Evolutionary conservation across 2,113 vertebrate species (phyloP), one percentile per base, ranked within the genome.

Genomic region (Eulemur rufifrons): DNA sequence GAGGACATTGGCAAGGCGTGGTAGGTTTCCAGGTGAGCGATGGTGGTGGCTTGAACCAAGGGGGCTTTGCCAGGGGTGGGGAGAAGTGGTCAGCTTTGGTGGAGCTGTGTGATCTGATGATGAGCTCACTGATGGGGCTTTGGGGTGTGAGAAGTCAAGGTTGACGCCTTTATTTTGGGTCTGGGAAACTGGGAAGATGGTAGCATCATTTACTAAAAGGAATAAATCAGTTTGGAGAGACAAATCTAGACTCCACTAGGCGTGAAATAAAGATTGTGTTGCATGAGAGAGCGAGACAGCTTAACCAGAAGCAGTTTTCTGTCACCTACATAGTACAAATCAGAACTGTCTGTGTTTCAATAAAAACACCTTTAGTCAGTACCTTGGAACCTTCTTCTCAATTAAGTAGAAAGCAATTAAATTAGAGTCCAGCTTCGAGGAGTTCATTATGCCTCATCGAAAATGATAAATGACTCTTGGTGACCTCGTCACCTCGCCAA

Each of bases 381-480:
- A 86, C 89, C 74, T 96, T 42, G 74, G 61, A 95, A 85, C 95
- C 86, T 95, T 96, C 92, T 96, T 93, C 95, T 97, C 96, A 97
- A 94, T 98, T 98, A 98, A 97, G 95, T 96, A 82, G 96, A 83
- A 97, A 95, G 96, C 98, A 98, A 98, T 97, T 98, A 97, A 97
- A 98, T 97, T 97, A 94, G 95, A 97, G 97, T 96, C 92, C 89
- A 95, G 93, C 95, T 97, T 97, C 66, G 3, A 96, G 97, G 97
- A 97, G 97, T 98, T 97, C 97, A 98, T 98, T 98, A 98, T 95
- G 96, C 96, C 96, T 98, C 98, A 96, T 98, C 39, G 84, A 97
- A 95, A 97, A 97, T 98, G 98, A 98, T 98, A 95, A 97, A 98
- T 97, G 96, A 95, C 96, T 97, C 97, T 82, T 71, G 63, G 95